Base-by-base conservation (phyloP, 1,140 invertebrate species). In the Amphibalanus amphitrite region DNA sequence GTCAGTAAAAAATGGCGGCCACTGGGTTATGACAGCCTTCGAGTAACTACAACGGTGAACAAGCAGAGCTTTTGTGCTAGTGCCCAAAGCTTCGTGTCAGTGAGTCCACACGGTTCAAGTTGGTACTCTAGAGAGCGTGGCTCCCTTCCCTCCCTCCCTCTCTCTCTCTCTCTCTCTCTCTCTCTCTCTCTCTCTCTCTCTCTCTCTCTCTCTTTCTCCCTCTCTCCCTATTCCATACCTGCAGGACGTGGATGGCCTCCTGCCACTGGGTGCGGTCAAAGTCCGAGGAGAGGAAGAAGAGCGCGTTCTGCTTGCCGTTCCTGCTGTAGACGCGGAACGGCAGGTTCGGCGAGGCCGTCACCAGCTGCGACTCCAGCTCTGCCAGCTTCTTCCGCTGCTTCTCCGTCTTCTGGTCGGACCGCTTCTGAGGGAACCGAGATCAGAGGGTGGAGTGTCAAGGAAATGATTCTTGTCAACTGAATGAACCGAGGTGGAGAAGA, bases 191-290 rank as follows among this genome's bases (percentile, higher is more conserved):
- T n/a, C n/a, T n/a, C n/a, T n/a, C n/a, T n/a, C n/a, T n/a, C n/a
- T n/a, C n/a, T 38, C 4, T 6, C 33, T 38, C 4, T 15, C 33
- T 38, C 33, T 38, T 38, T 38, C 4, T 38, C 33, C 4, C 4
- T 38, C 33, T 38, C 33, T 4, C 15, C 33, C 33, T n/a, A n/a
- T n/a, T 15, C 33, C 33, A 6, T 15, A 78, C 77, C 83, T 92
- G 89, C 71, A 93, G 81, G 25, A 89, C 89, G 73, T 88, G 85
- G 72, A 97, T 91, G 4, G 92, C 90, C 79, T 95, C 93, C 74
- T 91, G 88, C 93, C 93, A 96, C 78, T 95, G 92, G 68, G 89
- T 90, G 72, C 92, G 83, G 81, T 96, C 93, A 79, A 92, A 97
- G 81, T 96, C 92, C 0, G 92, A 95, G 71, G 91, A 93, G 73